These are phyloP conservation scores for Chaetophractus vellerosus DNA, from an alignment of 2,797 vertebrate species.

Conservation along the genomic window DNA sequence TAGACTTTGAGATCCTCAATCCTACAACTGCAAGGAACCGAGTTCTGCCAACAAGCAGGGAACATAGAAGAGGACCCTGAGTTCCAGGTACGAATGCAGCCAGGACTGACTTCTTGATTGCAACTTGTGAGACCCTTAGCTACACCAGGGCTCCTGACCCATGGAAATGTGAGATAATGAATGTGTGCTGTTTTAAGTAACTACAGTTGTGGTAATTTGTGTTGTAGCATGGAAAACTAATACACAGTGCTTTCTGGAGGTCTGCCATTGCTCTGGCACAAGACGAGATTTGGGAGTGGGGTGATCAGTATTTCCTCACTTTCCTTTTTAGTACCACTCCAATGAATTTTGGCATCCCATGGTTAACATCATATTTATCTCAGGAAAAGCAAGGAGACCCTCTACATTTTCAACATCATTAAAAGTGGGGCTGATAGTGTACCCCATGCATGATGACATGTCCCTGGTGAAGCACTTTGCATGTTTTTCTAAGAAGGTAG, in stretches of 20 bases:
- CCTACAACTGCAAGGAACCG: background rate
- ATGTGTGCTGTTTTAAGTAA: background rate
- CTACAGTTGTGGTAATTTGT: background rate
- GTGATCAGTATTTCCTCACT: background rate
- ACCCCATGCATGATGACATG: background rate
- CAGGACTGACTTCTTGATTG: background rate
- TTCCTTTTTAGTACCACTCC: background rate
- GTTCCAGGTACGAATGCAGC: background rate
- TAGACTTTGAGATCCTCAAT: background rate
- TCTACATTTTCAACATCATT: background rate
- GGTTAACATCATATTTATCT: conserved; percentile 8
- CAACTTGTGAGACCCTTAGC: background rate
- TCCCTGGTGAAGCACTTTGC: background rate
- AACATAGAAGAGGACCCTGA: background rate
- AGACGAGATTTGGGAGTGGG: background rate
- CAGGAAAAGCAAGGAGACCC: background rate
- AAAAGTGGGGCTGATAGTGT: background rate
- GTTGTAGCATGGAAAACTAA: background rate
- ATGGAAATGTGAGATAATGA: background rate
- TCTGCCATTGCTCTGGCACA: background rate
- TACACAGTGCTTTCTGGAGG: background rate
- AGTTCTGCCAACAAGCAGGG: background rate
- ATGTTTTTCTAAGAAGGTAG: conserved; percentile 26
- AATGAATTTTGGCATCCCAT: background rate
- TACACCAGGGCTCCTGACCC: background rate